A percentile compares a stretch with the other conserved stretches of the same genome.
Evolutionary conservation across 2,888 invertebrate genomes (phyloP).

Genomic region (Pammene aurita): DNA sequence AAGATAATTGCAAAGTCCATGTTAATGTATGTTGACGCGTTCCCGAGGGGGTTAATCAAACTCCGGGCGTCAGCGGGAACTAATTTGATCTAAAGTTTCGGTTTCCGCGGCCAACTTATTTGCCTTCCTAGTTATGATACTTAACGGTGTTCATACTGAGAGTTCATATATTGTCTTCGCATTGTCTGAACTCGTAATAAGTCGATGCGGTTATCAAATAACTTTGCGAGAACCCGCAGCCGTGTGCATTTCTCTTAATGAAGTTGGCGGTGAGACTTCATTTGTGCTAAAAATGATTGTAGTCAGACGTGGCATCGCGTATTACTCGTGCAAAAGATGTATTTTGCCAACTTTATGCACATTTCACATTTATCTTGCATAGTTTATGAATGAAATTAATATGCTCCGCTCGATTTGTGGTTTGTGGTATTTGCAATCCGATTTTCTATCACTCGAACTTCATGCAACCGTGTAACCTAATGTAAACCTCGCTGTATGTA

Average conservation of each 20-base stretch:
- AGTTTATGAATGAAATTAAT: background rate
- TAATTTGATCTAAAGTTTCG: slow-evolving; percentile 76
- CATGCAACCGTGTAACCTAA: too few relatives aligned
- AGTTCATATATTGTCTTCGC: slow-evolving; percentile 63
- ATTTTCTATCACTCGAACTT: too few relatives aligned
- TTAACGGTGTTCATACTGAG: slow-evolving; percentile 56
- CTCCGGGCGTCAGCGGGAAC: slow-evolving; percentile 67
- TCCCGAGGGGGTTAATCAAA: slow-evolving; percentile 71
- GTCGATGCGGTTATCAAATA: slow-evolving; percentile 48
- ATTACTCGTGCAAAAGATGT: background rate
- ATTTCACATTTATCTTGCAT: background rate
- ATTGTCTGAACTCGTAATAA: slow-evolving; percentile 54
- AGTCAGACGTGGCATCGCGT: slow-evolving; percentile 9
- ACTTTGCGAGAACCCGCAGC: slow-evolving; percentile 43
- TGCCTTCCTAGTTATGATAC: slow-evolving; percentile 69
- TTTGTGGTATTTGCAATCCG: background rate
- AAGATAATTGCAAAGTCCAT: slow-evolving; percentile 38
- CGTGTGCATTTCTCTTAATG: slow-evolving; percentile 38
- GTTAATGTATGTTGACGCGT: slow-evolving; percentile 36
- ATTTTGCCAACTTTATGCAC: background rate
- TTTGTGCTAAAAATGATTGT: slow-evolving; percentile 27
- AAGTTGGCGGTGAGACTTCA: slow-evolving; percentile 33
- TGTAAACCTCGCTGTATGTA: too few relatives aligned
- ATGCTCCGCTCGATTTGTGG: background rate
- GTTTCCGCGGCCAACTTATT: slow-evolving; percentile 67